These are phyloP conservation scores for Sinelater perroti DNA, from an alignment of 2,888 invertebrate genomes.

Conservation along the genomic window DNA sequence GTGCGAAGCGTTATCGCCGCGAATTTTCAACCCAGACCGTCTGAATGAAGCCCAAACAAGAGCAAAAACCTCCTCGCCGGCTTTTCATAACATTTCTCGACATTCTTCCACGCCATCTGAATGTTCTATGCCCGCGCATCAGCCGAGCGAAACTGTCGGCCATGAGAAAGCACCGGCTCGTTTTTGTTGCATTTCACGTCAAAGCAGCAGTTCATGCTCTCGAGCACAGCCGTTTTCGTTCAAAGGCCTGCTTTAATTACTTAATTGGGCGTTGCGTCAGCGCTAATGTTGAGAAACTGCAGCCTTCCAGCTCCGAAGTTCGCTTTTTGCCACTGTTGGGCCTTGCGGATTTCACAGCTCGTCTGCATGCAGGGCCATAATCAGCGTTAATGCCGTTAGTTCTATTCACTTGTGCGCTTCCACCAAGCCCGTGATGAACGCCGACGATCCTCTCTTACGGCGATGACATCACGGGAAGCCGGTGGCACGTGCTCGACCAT, in stretches of 20 bases:
- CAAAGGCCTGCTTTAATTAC: slow-evolving; percentile 11
- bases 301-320: neutral
- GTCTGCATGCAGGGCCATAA: slow-evolving; percentile 6
- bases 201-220: neutral
- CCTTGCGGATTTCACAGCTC: too few species aligned
- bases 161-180: too few species aligned
- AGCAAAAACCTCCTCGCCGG: too few species aligned
- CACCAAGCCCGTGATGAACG: slow-evolving; percentile 16
- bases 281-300: neutral
- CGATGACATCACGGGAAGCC: slow-evolving; percentile 42
- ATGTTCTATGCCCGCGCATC: too few species aligned
- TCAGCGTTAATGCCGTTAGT: slow-evolving; percentile 15
- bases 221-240: neutral
- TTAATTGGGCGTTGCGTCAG: slow-evolving; percentile 14
- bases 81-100: too few species aligned
- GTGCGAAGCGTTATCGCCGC: too few species aligned
- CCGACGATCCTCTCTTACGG: slow-evolving; percentile 22
- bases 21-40: too few species aligned
- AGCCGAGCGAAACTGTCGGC: too few species aligned
- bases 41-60: too few species aligned
- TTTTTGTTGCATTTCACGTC: too few species aligned
- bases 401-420: slow-evolving; percentile 20
- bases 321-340: too few species aligned
- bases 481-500: slow-evolving; percentile 34
- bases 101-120: too few species aligned